phyloP scores from a whole-genome alignment of 2,113 vertebrate genomes.

The Cephalopterus ornatus region DNA sequence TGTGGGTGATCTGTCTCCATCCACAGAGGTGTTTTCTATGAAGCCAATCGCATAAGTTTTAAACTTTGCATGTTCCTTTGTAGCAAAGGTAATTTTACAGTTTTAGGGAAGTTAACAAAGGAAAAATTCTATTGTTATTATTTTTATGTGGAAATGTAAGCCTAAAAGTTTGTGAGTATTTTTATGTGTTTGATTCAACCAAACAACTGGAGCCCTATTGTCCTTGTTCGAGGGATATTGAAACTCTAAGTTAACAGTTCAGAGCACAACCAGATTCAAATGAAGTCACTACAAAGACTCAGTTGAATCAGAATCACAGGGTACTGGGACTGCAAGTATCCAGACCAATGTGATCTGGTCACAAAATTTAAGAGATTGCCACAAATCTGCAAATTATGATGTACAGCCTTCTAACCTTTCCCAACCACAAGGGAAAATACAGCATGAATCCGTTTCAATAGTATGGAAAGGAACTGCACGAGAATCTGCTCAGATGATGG shows the following conservation, averaged over 20 bases:
- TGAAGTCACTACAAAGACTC: neutral
- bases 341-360: neutral
- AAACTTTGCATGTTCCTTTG: neutral
- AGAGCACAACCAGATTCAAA: neutral
- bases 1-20: neutral
- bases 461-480: neutral
- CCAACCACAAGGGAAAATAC: neutral
- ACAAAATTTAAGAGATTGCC: neutral
- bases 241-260: neutral
- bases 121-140: neutral
- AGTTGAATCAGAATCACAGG: neutral
- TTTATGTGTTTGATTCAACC: neutral
- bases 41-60: neutral
- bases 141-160: neutral
- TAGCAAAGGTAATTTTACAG: neutral
- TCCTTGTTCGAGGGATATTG: neutral
- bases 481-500: neutral
- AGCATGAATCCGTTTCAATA: neutral
- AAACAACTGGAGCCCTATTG: neutral
- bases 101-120: neutral
- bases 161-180: neutral
- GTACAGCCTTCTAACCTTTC: neutral
- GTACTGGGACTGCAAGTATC: neutral
- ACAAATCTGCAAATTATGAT: neutral
- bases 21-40: neutral